Conservation (phyloP, 2,888 invertebrate species). For the Abscondita cerata region DNA sequence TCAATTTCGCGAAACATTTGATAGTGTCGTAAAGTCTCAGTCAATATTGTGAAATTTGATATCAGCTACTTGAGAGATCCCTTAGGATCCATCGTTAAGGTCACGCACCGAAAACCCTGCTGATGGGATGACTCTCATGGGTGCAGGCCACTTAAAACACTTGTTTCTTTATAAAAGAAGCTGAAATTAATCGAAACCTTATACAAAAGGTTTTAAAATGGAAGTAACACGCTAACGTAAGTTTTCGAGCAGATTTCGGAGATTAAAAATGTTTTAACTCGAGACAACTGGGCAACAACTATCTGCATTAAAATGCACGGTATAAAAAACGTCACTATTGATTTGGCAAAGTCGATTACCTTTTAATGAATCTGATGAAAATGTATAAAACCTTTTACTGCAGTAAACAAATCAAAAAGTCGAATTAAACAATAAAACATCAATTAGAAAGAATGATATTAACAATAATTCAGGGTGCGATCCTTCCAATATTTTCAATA, state of each 20-base stretch:
- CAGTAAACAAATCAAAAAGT: no score
- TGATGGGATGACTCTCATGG: conserved; percentile 36
- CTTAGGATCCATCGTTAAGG: conserved; percentile 36
- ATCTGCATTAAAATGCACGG: no score
- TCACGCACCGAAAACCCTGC: conserved; percentile 36
- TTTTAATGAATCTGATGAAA: no score
- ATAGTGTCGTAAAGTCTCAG: conserved; percentile 34
- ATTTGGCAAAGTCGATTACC: no score
- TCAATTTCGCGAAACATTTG: conserved; percentile 37
- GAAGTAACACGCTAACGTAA: not conserved
- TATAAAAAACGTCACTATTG: no score
- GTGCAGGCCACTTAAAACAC: conserved; percentile 30
- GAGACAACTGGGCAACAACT: conserved; percentile 49
- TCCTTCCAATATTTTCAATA: no score
- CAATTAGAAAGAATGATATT: no score
- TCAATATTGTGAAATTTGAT: conserved; percentile 38
- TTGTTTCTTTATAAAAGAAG: conserved; percentile 18
- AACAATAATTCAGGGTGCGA: no score
- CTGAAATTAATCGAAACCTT: conserved; percentile 9
- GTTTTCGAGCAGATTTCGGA: not conserved
- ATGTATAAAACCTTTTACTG: no score
- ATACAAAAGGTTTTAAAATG: conserved; percentile 5
- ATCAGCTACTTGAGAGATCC: conserved; percentile 38
- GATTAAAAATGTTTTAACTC: not conserved
- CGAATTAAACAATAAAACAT: no score